Conservation (phyloP, 2,113 vertebrate species). For the Datnioides undecimradiatus region DNA sequence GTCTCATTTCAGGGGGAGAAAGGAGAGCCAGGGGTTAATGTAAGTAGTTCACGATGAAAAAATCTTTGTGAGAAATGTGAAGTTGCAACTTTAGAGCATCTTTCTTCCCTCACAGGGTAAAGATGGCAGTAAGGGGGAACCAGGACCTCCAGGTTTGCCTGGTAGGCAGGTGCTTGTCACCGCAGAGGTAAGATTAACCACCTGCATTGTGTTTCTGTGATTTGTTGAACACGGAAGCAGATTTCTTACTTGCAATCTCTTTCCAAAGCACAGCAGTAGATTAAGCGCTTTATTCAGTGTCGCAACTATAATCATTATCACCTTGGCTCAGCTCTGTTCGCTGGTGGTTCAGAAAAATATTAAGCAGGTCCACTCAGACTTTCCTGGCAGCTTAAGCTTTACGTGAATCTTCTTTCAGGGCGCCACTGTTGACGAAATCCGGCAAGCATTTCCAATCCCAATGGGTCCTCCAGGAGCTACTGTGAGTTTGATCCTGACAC, state of each 20-base stretch:
- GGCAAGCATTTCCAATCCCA: constrained; percentile 80
- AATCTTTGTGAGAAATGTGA: not conserved
- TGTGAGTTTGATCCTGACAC: constrained; percentile 68
- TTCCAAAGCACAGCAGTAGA: not conserved
- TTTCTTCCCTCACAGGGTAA: constrained; percentile 74
- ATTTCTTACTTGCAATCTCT: not conserved
- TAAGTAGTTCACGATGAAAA: constrained; percentile 55
- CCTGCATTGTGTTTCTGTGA: not conserved
- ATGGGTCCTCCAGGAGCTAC: constrained; percentile 83
- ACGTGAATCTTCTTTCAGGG: constrained; percentile 64
- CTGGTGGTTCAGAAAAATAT: constrained; percentile 6
- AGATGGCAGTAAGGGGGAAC: constrained; percentile 82
- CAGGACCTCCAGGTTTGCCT: constrained; percentile 82
- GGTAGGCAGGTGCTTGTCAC: constrained; percentile 79
- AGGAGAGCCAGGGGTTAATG: constrained; percentile 77
- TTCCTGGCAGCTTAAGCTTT: not conserved
- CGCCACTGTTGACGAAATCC: constrained; percentile 77
- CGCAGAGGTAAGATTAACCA: constrained; percentile 72
- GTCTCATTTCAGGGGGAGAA: constrained; percentile 79
- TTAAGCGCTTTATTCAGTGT: not conserved
- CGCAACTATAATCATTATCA: not conserved
- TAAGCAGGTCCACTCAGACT: not conserved
- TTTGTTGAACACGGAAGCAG: not conserved
- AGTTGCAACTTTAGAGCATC: not conserved
- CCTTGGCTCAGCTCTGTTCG: not conserved